Evolutionary conservation across 2,113 vertebrate species (phyloP).

Genomic region (Leuciscus idus): DNA sequence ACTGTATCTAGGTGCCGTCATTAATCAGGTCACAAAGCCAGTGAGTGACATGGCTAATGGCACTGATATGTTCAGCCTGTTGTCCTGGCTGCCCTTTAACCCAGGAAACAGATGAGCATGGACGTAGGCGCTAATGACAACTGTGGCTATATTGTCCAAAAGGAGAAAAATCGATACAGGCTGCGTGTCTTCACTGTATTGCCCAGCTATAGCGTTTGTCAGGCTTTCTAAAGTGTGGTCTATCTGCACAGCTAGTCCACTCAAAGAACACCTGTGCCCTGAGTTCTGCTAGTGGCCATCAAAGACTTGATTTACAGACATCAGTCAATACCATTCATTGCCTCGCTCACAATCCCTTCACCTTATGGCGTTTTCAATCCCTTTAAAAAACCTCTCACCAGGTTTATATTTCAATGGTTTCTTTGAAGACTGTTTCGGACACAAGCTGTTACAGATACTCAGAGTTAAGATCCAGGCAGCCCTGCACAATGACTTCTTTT

Average conservation of each 20-base stretch:
- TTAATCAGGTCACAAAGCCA: conserved; percentile 26
- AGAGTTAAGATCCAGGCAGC: background rate
- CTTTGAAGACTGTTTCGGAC: background rate
- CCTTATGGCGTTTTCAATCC: conserved; percentile 5
- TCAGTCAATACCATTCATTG: conserved; percentile 41
- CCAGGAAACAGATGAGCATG: conserved; percentile 21
- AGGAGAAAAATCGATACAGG: conserved; percentile 22
- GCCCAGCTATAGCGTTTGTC: background rate
- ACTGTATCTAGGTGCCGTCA: background rate
- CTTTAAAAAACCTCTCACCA: background rate
- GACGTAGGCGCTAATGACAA: conserved; percentile 15
- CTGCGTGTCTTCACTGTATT: background rate
- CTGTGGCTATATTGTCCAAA: conserved; percentile 1
- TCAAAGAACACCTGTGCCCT: conserved; percentile 33
- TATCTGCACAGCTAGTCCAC: background rate
- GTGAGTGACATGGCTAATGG: conserved; percentile 15
- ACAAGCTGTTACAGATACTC: background rate
- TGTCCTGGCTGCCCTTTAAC: conserved; percentile 28
- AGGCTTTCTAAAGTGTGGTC: background rate
- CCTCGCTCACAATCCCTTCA: conserved; percentile 12
- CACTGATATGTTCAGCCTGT: conserved; percentile 29
- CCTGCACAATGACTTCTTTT: conserved; percentile 19
- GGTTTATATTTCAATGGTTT: conserved; percentile 18
- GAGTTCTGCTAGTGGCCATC: conserved; percentile 17
- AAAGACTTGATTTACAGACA: conserved; percentile 30